These are phyloP conservation scores for Tragulus kanchil DNA, from an alignment of 2,113 vertebrate genomes.

Conservation along the genomic window DNA sequence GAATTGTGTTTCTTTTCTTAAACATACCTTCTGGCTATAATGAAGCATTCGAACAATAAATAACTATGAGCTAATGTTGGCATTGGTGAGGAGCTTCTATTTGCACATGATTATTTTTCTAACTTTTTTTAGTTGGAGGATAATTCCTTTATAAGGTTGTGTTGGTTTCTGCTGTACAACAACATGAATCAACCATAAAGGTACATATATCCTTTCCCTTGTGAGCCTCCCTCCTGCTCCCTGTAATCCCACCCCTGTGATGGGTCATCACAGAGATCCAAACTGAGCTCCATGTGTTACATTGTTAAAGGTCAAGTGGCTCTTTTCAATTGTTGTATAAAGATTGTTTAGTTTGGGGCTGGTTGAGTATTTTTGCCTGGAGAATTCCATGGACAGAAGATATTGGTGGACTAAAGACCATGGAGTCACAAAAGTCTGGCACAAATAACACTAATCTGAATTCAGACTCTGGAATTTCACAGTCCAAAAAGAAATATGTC, in stretches of 20 bases:
- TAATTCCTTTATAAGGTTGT: too few species aligned
- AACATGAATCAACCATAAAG: too few species aligned
- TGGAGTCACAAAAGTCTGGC: neutral
- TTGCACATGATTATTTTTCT: too few species aligned
- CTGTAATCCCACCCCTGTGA: too few species aligned
- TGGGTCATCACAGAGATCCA: neutral
- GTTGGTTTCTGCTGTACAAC: too few species aligned
- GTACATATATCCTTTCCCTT: too few species aligned
- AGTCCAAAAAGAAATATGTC: neutral
- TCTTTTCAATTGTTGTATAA: neutral
- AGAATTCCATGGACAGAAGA: neutral
- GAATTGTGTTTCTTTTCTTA: neutral
- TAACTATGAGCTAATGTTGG: neutral
- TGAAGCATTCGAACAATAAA: neutral
- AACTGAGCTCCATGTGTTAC: neutral
- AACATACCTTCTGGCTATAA: neutral
- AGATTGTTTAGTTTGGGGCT: neutral
- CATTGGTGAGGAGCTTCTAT: too few species aligned
- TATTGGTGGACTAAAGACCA: neutral
- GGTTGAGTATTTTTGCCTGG: too few species aligned
- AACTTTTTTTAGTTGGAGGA: too few species aligned
- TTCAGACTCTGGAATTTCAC: neutral
- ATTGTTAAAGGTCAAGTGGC: neutral
- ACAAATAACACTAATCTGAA: neutral
- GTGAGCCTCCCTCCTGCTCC: too few species aligned